Evolutionary conservation across 2,113 vertebrate genomes (phyloP).

Genomic region (Pangasianodon hypophthalmus): DNA sequence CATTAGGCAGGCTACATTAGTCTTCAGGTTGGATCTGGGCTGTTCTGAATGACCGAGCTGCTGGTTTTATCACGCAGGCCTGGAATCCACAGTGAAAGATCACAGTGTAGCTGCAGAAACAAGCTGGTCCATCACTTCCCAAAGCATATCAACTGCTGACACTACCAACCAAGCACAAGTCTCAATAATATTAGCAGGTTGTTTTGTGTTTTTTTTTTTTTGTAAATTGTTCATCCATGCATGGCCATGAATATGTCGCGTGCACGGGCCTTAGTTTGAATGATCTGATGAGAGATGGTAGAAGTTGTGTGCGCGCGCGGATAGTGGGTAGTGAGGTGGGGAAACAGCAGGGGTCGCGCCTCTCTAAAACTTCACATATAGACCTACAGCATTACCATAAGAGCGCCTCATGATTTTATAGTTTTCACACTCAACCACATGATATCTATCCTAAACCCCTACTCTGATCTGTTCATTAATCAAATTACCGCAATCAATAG

Average conservation of each 20-base stretch:
- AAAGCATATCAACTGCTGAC: neutral
- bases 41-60: neutral
- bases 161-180: neutral
- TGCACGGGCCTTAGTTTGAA: neutral
- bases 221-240: neutral
- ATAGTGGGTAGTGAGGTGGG: neutral
- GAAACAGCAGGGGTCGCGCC: conserved; percentile 39
- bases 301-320: neutral
- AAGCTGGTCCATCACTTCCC: neutral
- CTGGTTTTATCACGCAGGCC: neutral
- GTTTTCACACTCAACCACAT: neutral
- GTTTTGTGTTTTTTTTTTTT: too few relatives aligned
- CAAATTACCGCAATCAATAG: neutral
- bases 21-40: neutral
- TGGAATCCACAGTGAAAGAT: neutral
- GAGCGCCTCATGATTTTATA: neutral
- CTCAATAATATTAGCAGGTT: too few relatives aligned
- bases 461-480: neutral
- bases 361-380: neutral
- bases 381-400: neutral
- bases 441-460: neutral
- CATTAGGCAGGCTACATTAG: too few relatives aligned
- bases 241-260: neutral
- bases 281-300: neutral
- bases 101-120: neutral